These are phyloP conservation scores for Cyphomyrus plagiostoma DNA, from an alignment of 2,113 vertebrate genomes.

Conservation along the genomic window DNA sequence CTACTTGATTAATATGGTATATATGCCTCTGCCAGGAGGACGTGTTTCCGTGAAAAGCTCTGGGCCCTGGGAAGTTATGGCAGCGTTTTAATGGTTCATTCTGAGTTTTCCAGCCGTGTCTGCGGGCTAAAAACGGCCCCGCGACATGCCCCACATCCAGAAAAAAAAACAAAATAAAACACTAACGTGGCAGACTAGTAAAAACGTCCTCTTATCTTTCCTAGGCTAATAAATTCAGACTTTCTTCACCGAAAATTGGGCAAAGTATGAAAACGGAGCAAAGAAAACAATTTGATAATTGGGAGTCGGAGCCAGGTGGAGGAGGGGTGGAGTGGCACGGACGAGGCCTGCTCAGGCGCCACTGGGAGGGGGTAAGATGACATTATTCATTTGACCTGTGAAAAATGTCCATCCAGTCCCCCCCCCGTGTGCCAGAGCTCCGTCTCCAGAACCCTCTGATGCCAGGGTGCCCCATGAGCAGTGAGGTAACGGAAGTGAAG, in stretches of 20 bases:
- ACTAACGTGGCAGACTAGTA: constrained; percentile 31
- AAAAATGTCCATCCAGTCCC: neutral
- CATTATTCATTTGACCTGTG: neutral
- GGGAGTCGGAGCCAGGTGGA: constrained; percentile 34
- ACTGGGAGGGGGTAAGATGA: neutral
- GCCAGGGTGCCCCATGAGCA: neutral
- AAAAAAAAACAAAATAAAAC: constrained; percentile 28
- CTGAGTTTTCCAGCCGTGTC: constrained; percentile 53
- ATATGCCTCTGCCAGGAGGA: constrained; percentile 32
- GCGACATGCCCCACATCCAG: constrained; percentile 29
- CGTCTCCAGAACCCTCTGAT: neutral
- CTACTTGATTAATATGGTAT: constrained; percentile 40
- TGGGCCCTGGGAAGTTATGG: constrained; percentile 52
- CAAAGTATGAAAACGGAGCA: constrained; percentile 24
- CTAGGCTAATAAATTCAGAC: constrained; percentile 46
- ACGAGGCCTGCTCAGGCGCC: neutral
- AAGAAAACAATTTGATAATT: constrained; percentile 31
- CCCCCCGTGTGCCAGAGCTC: neutral
- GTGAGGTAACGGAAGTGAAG: constrained; percentile 7
- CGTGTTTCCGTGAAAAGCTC: constrained; percentile 46
- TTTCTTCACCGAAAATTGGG: constrained; percentile 27
- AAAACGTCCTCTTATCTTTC: constrained; percentile 63
- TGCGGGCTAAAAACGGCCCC: constrained; percentile 43
- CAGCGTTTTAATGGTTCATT: constrained; percentile 47
- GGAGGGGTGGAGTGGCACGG: constrained; percentile 24